Base-by-base conservation (phyloP, 2,888 invertebrate species). In the Empis stercorea region DNA sequence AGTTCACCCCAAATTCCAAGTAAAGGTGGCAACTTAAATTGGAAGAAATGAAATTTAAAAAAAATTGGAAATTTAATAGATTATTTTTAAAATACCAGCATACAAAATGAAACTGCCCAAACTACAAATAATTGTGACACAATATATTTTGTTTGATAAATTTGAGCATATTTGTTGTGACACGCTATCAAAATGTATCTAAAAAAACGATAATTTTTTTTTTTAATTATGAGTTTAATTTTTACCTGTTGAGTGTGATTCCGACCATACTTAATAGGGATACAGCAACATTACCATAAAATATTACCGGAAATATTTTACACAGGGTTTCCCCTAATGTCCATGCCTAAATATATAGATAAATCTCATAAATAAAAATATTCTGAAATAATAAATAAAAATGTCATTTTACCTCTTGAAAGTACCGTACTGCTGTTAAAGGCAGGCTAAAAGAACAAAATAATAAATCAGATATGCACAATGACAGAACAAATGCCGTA, bases 251-350 rank as follows among this genome's bases (percentile, higher is more conserved):
- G 49, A 91, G 71, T 30, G 89, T 89, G 54, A 91, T 89, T 54
- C 87, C 87, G 45, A 89, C 88, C 86, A 91, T 89, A 59, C 87
- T 88, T 52, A 89, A 73, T 34, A 91, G 71, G 0, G 88, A 88
- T 4, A 87, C 87, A 0, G 88, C 89, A 45, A 89, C 88, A 64
- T 91, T 91, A 49, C 88, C 88, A 62, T 91, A 91, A 71, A 91
- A 88, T 56, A 91, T 79, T 55, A 91, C 81, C 1, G 89, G 88
- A 70, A 89, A 91, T 66, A 89, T 74, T 70, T 81, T 80, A 64
- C 89, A 91, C 32, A 88, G 73, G 2, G 76, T 74, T 16, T 79
- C 78, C 1, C 88, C 87, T 17, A 89, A 75, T 38, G 81, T 78
- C 91, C 91, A 91, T 49, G 77, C 74, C 67, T 68, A 48, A 23